These are phyloP conservation scores for Ceyx cyanopectus DNA, from an alignment of 2,113 vertebrate species.

Conservation along the genomic window DNA sequence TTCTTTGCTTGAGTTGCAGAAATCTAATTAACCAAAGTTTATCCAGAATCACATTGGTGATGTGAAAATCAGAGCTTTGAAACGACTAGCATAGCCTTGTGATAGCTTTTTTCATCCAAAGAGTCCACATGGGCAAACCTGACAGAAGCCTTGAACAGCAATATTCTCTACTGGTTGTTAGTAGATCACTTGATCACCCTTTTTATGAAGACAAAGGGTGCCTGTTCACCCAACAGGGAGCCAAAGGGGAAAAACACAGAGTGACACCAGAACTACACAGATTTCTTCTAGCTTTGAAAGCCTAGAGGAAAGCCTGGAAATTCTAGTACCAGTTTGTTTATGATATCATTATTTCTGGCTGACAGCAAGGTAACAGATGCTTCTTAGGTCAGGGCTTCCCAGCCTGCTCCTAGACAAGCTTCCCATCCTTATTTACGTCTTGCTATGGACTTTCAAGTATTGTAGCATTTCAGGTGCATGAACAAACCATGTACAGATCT, in stretches of 20 bases:
- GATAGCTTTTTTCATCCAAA: neutral
- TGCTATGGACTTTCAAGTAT: neutral
- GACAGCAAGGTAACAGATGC: neutral
- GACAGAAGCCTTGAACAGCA: slow-evolving; percentile 6
- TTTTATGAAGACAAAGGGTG: neutral
- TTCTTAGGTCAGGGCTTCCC: slow-evolving; percentile 7
- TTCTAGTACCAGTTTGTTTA: neutral
- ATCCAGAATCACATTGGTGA: slow-evolving; percentile 19
- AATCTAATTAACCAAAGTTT: slow-evolving; percentile 36
- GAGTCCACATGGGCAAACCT: slow-evolving; percentile 6
- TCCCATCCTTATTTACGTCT: neutral
- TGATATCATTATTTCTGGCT: neutral
- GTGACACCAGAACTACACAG: neutral
- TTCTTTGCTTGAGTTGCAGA: neutral
- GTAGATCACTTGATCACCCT: neutral
- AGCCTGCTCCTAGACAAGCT: neutral
- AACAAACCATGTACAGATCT: neutral
- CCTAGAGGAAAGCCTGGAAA: neutral
- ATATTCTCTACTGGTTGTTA: neutral
- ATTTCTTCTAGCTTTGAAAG: neutral
- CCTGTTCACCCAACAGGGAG: neutral
- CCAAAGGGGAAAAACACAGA: neutral
- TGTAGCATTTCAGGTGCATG: neutral
- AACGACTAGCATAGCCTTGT: neutral
- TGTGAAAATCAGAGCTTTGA: slow-evolving; percentile 22